These are phyloP conservation scores for Malurus cyaneus DNA, from an alignment of 2,113 vertebrate species.

Conservation along the genomic window DNA sequence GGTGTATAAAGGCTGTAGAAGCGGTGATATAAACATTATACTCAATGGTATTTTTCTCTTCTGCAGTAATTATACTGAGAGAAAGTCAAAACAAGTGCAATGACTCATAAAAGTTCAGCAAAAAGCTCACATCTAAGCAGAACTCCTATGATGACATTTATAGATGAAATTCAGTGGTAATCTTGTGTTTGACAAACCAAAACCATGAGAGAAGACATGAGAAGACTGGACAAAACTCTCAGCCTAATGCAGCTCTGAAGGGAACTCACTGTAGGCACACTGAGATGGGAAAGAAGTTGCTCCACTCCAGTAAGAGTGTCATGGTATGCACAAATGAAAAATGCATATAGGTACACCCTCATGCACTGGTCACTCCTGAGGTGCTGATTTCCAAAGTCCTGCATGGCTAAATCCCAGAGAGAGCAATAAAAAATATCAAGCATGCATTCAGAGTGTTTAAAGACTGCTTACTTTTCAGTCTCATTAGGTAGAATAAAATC, in stretches of 20 bases:
- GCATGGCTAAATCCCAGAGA: background rate
- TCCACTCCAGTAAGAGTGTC: background rate
- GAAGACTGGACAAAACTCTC: background rate
- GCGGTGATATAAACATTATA: background rate
- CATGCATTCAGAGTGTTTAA: background rate
- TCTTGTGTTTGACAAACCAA: background rate
- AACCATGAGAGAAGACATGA: background rate
- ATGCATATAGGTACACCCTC: background rate
- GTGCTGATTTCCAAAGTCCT: background rate
- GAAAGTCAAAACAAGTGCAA: conserved; percentile 25
- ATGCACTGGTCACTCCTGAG: background rate
- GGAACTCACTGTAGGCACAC: background rate
- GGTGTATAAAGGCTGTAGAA: background rate
- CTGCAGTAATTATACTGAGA: background rate
- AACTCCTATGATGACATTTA: background rate
- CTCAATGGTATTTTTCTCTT: background rate
- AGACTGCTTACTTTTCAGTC: background rate
- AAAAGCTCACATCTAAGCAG: background rate
- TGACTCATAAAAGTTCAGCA: conserved; percentile 9
- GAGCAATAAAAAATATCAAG: background rate
- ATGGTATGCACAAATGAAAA: background rate
- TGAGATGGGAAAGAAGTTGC: background rate
- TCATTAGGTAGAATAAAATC: background rate
- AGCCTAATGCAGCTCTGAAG: background rate
- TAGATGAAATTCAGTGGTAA: background rate